These are phyloP conservation scores for Chouioia cunea DNA, from an alignment of 2,888 invertebrate species.

Conservation along the genomic window DNA sequence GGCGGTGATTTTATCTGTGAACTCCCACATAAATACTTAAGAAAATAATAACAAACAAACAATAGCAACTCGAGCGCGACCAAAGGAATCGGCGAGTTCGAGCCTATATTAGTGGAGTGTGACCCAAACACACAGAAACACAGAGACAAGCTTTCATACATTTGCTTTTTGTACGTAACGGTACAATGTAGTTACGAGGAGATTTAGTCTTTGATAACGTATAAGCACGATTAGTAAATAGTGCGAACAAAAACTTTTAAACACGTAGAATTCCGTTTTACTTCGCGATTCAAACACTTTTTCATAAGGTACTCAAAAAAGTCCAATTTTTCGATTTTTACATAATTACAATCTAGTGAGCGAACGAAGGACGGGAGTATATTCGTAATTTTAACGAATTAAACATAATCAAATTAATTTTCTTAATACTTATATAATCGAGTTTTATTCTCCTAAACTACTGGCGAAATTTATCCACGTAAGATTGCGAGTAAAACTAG, in stretches of 20 bases:
- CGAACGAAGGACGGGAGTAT: not conserved
- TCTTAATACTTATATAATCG: conserved; percentile 44
- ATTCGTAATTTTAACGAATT: conserved; percentile 39
- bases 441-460: conserved; percentile 38
- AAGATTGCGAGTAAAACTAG: conserved; percentile 34
- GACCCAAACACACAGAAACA: no score
- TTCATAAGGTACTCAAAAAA: conserved; percentile 17
- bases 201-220: conserved; percentile 33
- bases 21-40: conserved; percentile 28
- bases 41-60: conserved; percentile 4
- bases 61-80: conserved; percentile 24
- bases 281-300: conserved; percentile 35
- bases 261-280: conserved; percentile 28
- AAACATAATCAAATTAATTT: conserved; percentile 47
- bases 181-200: conserved; percentile 22
- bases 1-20: conserved; percentile 29
- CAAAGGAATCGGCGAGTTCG: conserved; percentile 36
- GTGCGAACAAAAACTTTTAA: conserved; percentile 19
- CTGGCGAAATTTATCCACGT: conserved; percentile 27
- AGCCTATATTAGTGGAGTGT: not conserved
- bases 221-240: conserved; percentile 19
- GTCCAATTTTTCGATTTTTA: conserved; percentile 38
- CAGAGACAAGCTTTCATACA: conserved; percentile 25
- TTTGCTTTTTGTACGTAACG: conserved; percentile 33
- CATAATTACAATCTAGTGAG: conserved; percentile 13